phyloP scores from a whole-genome alignment of 2,888 invertebrate genomes.

The Eupithecia vulgata region DNA sequence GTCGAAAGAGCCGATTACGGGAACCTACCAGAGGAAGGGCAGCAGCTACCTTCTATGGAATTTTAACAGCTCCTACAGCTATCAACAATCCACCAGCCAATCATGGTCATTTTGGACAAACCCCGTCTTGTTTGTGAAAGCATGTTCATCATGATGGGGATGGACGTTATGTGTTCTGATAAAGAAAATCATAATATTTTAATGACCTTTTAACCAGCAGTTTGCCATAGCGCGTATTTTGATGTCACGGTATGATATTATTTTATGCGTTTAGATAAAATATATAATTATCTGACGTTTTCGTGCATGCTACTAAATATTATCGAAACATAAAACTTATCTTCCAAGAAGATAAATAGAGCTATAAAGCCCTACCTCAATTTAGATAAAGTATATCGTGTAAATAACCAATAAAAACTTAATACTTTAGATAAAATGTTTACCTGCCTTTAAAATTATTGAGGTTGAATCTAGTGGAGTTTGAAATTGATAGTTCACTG shows the following conservation, averaged over 20 bases:
- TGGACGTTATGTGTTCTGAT: no score
- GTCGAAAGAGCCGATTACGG: no score
- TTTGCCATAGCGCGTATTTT: neutral
- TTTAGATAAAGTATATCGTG: conserved; percentile 2
- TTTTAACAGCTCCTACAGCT: no score
- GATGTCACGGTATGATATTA: neutral
- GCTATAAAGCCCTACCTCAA: conserved; percentile 9
- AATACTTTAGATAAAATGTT: neutral
- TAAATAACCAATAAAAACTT: conserved; percentile 11
- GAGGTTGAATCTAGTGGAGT: neutral
- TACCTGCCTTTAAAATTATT: neutral
- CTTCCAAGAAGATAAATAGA: neutral
- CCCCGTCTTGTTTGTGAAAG: no score
- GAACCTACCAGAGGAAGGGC: no score
- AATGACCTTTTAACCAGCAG: no score
- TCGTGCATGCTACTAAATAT: neutral
- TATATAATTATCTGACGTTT: neutral
- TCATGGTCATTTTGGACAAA: no score
- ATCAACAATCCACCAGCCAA: no score
- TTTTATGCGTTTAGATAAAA: neutral
- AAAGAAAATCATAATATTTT: no score
- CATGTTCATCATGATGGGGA: no score
- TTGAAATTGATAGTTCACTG: neutral
- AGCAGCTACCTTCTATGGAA: no score
- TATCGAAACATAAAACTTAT: conserved; percentile 13